Evolutionary conservation across 2,797 vertebrate species (phyloP), one percentile per base, ranked within the genome.

Genomic region (Micrastur ruficollis): DNA sequence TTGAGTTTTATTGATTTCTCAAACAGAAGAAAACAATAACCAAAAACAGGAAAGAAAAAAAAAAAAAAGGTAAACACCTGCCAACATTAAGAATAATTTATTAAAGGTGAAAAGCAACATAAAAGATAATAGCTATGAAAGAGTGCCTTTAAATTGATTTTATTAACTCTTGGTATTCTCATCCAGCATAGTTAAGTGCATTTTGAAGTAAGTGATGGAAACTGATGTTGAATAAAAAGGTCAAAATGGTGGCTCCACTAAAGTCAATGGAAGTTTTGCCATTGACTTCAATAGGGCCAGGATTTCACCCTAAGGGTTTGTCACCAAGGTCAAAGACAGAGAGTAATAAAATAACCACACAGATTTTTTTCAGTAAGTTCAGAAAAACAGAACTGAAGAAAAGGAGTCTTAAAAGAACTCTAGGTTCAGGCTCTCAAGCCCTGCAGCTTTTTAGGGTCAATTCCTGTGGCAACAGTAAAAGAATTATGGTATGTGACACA

Each of bases 381-480:
- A 63, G 91, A 55, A 92, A 76, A 81, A 0, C 63, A 74, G 49
- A 92, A 68, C 27, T 65, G 68, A 86, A 91, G 59, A 58, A 87
- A 92, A 61, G 29, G 32, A 38, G 27, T 47, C 42, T 75, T 75
- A 87, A 84, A 85, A 46, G 42, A 87, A 58, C 11, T 61, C 25
- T 63, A 49, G 36, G 27, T 89, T 81, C 71, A 93, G 19, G 34
- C n/a, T 90, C 22, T 85, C 53, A 74, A 90, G 76, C 61, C 49
- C 87, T 95, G 68, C 42, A 86, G 75, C 52, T 26, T 86, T 91
- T 85, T 82, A 70, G 47, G 78, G 71, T 93, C 84, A 93, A 58
- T 81, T 95, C 55, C 65, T 92, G 53, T 90, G 58, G 81, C 58
- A 96, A 89, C n/a, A 86, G 65, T 44, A 67, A 89, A 90, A 92